Percentiles rank a stretch among this genome's conserved stretches.
phyloP scores from a whole-genome alignment of 2,888 invertebrate genomes.

The Rhogogaster chlorosoma region DNA sequence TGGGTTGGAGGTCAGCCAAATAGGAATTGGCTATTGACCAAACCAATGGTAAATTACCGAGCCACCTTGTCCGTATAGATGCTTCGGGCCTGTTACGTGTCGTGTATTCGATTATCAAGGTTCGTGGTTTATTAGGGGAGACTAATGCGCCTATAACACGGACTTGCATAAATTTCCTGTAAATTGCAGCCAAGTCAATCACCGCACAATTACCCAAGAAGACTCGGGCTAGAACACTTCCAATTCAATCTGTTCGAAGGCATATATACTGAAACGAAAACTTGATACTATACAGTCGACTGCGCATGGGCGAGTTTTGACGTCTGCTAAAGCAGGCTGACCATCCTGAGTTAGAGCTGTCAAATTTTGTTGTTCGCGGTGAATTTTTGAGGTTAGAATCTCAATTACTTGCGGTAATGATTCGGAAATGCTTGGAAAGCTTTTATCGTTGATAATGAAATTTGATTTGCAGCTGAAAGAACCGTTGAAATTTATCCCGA shows the following conservation, averaged over 20 bases:
- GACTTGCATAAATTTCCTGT: constrained; percentile 32
- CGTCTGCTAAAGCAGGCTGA: too few species aligned
- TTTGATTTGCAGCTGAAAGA: too few species aligned
- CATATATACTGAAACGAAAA: too few species aligned
- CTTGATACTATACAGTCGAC: too few species aligned
- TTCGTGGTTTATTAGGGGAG: constrained; percentile 70
- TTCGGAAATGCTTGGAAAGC: too few species aligned
- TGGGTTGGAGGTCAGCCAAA: constrained; percentile 72
- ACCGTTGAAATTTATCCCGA: too few species aligned
- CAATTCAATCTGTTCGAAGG: not conserved
- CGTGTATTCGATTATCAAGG: constrained; percentile 74
- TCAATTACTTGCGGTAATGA: too few species aligned
- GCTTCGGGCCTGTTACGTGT: constrained; percentile 72
- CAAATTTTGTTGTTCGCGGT: too few species aligned
- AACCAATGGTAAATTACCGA: constrained; percentile 75
- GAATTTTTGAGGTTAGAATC: too few species aligned
- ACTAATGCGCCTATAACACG: constrained; percentile 43
- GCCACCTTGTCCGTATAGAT: constrained; percentile 63
- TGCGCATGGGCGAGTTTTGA: too few species aligned
- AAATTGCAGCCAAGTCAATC: constrained; percentile 5
- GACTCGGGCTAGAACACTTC: not conserved
- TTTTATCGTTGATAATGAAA: too few species aligned
- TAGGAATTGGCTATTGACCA: constrained; percentile 77
- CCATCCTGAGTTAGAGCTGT: too few species aligned
- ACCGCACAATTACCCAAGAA: not conserved